Evolutionary conservation across 1,140 invertebrate genomes (phyloP), one percentile per base, ranked within the genome.

Genomic region (Gryllus bimaculatus): DNA sequence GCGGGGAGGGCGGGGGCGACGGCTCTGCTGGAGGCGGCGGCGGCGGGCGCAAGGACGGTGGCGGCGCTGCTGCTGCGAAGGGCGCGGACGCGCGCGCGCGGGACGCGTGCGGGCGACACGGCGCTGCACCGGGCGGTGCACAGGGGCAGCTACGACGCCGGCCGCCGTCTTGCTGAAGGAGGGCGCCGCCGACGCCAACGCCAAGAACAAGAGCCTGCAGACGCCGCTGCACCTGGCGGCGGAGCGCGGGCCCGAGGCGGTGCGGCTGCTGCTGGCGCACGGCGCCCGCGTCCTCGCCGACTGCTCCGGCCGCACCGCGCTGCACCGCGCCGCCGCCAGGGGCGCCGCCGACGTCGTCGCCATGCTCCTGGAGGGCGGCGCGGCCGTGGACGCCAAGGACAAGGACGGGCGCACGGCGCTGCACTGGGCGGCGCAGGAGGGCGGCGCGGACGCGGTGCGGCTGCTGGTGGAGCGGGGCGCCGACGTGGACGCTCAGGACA

Each of bases 401-500:
- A 26, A 76, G 21, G 75, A 47, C 47, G 21, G 47, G 21, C 12
- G 21, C 13, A 47, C 21, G 13, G 13, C 75, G 75, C 75, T 76
- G 21, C 47, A 76, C 75, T 26, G 47, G 75, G 75, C 47, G 3
- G 75, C 21, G 13, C 21, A 26, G 13, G 21, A 21, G 13, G 13
- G 13, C 13, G 12, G 13, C 75, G 13, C 47, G 75, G 21, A 21
- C 1, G 21, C 47, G 21, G 75, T 47, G 75, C 13, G 75, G 3
- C 21, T 18, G 21, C 75, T 76, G 13, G 3, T 76, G 21, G 47
- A 21, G 13, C 21, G 75, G 21, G 75, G 75, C 13, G 21, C 47
- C 13, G 75, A 13, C 75, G 75, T 47, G 47, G 75, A 76, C 75
- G 15, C 75, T 18, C 47, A n/a, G 48, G 79, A 79, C n/a, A 77